Evolutionary conservation across 2,888 invertebrate genomes (phyloP).

Genomic region (Cactoblastis cactorum): DNA sequence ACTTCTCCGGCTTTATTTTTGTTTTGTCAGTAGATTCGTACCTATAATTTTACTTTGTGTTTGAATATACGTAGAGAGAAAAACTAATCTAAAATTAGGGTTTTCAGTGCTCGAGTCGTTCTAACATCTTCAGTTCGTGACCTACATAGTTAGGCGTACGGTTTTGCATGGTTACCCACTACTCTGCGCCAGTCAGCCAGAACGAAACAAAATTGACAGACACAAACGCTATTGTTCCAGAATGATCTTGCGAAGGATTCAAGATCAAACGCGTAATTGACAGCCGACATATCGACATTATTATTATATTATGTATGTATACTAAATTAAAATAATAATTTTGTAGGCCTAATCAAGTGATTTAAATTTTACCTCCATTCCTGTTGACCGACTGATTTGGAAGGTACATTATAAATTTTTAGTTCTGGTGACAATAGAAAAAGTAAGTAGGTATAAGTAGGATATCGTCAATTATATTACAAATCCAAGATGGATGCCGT

Average conservation of each 20-base stretch:
- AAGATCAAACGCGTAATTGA: background rate
- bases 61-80: background rate
- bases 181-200: background rate
- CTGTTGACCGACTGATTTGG: too few species aligned
- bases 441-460: too few species aligned
- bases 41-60: background rate
- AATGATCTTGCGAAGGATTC: background rate
- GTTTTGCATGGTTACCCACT: background rate
- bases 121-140: slow-evolving; percentile 2
- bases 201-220: slow-evolving; percentile 7
- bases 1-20: background rate
- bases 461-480: too few species aligned
- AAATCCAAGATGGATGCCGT: too few species aligned
- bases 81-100: background rate
- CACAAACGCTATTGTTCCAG: background rate
- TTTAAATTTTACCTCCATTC: too few species aligned
- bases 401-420: too few species aligned
- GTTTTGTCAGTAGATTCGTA: background rate
- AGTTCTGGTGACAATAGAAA: too few species aligned
- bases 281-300: background rate
- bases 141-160: slow-evolving; percentile 4
- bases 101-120: background rate
- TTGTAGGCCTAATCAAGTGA: too few species aligned
- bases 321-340: too few species aligned
- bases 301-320: too few species aligned